Percentiles rank a stretch among this genome's conserved stretches.
These are phyloP conservation scores for Sinopyrophorus schimmeli DNA, from an alignment of 2,888 invertebrate species.

Conservation along the genomic window DNA sequence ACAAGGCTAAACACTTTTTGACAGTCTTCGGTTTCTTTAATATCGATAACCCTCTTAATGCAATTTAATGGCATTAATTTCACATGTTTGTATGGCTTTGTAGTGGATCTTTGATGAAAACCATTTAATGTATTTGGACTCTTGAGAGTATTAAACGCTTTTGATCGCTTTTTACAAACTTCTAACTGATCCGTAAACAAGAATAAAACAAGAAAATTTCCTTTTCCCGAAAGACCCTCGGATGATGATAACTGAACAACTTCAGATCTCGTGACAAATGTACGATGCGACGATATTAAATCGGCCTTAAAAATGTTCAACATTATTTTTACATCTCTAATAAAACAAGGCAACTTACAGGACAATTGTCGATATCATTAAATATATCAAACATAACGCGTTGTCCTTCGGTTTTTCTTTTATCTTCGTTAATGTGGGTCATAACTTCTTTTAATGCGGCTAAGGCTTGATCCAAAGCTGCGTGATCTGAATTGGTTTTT, in stretches of 20 bases:
- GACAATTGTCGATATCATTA: conserved; percentile 97
- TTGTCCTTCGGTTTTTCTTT: conserved; percentile 93
- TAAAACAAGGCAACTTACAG: too few species aligned
- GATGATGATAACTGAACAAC: conserved; percentile 76
- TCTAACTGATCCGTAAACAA: conserved; percentile 94
- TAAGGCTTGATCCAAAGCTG: conserved; percentile 81
- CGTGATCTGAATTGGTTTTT: conserved; percentile 85
- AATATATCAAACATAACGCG: conserved; percentile 96
- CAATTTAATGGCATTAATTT: conserved; percentile 86
- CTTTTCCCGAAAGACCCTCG: conserved; percentile 82
- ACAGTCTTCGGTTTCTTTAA: conserved; percentile 85
- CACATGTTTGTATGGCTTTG: conserved; percentile 89
- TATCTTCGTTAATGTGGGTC: conserved; percentile 97
- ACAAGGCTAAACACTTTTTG: conserved; percentile 89
- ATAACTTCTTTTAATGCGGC: conserved; percentile 90
- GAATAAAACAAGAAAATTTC: conserved; percentile 80
- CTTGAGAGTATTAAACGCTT: conserved; percentile 70
- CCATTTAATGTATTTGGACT: conserved; percentile 66
- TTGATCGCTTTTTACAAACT: conserved; percentile 85
- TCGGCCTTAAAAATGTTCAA: conserved; percentile 75
- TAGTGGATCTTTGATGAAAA: conserved; percentile 59
- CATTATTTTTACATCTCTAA: too few species aligned
- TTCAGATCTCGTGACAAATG: conserved; percentile 85
- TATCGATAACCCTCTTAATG: conserved; percentile 89
- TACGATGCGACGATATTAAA: conserved; percentile 89